These are phyloP conservation scores for Gastracanthus pulcherrimus DNA, from an alignment of 2,888 invertebrate species.

Conservation along the genomic window DNA sequence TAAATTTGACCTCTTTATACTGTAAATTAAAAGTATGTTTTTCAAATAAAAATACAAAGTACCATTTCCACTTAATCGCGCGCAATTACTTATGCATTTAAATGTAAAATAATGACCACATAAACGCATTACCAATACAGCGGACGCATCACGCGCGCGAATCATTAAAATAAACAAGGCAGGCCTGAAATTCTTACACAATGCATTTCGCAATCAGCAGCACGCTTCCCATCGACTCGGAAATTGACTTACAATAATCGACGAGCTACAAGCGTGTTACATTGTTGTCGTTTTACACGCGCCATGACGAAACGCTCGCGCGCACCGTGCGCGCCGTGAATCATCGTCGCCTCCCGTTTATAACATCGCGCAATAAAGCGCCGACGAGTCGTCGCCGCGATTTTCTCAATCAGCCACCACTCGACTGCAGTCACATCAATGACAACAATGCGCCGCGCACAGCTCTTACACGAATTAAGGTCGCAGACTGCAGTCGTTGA, in stretches of 20 bases:
- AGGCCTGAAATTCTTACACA: too few relatives aligned
- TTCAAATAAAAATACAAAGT: not conserved
- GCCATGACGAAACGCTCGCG: not conserved
- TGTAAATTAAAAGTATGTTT: too few relatives aligned
- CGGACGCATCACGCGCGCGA: too few relatives aligned
- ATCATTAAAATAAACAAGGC: not conserved
- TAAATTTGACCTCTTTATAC: too few relatives aligned
- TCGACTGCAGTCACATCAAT: not conserved
- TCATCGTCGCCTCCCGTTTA: not conserved
- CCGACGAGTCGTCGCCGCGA: not conserved
- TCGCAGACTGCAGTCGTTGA: constrained; percentile 19
- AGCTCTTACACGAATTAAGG: constrained; percentile 35
- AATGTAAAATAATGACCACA: not conserved
- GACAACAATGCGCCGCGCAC: too few relatives aligned
- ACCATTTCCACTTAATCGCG: too few relatives aligned
- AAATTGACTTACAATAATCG: constrained; percentile 8
- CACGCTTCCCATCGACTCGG: not conserved
- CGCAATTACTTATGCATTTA: not conserved
- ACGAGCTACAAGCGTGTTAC: not conserved
- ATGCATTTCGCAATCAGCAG: not conserved
- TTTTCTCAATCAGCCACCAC: not conserved
- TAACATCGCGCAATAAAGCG: not conserved
- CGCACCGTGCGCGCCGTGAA: not conserved
- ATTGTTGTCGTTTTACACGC: not conserved
- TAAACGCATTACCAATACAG: too few relatives aligned